These are phyloP conservation scores for Columba livia DNA, from an alignment of 2,113 vertebrate genomes.

Conservation along the genomic window DNA sequence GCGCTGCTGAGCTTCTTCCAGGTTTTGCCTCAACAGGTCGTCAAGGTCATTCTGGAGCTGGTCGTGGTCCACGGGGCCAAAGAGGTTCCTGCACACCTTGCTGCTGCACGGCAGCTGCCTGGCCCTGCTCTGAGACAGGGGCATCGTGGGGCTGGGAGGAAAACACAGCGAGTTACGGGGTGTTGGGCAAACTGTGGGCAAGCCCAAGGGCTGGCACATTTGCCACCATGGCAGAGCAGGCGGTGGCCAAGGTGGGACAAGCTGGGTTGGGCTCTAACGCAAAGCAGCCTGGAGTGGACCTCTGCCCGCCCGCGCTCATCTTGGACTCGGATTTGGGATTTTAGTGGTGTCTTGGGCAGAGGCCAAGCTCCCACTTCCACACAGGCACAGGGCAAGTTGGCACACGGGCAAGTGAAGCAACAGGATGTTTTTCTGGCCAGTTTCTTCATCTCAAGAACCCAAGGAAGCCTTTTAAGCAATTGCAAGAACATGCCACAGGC, in stretches of 20 bases:
- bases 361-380: background rate
- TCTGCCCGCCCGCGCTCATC: too few relatives aligned
- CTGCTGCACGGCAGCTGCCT: slow-evolving; percentile 52
- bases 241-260: background rate
- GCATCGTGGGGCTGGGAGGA: slow-evolving; percentile 73
- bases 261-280: background rate
- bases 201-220: background rate
- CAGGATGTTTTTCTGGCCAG: slow-evolving; percentile 5
- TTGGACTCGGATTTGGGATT: background rate
- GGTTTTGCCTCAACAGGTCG: slow-evolving; percentile 63
- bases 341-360: background rate
- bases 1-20: slow-evolving; percentile 80
- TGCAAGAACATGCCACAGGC: background rate
- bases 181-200: accelerated
- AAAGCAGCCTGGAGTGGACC: background rate
- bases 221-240: background rate
- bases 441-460: slow-evolving; percentile 11
- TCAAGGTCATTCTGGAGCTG: slow-evolving; percentile 80
- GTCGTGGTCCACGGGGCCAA: slow-evolving; percentile 85
- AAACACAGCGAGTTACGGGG: background rate
- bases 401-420: background rate
- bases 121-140: slow-evolving; percentile 38
- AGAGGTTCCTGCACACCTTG: slow-evolving; percentile 82
- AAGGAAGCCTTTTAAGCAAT: slow-evolving; percentile 4
- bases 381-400: background rate